Conservation (phyloP, 2,797 vertebrate species). For the Acanthurus lineatus region DNA sequence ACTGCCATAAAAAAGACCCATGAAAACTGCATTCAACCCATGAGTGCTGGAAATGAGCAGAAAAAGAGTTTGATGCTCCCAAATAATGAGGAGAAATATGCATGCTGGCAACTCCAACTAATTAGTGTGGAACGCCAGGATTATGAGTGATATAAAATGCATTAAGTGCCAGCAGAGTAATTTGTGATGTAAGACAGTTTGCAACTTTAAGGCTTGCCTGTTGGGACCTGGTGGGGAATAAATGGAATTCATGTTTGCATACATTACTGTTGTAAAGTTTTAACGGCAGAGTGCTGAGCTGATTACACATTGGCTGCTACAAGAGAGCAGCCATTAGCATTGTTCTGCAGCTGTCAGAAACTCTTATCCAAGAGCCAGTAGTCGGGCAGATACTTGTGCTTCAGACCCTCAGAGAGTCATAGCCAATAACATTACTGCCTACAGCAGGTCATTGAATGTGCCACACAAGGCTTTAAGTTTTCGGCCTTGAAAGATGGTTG, state of each 20-base stretch:
- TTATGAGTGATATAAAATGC: conserved; percentile 87
- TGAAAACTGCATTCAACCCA: conserved; percentile 69
- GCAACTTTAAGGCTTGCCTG: conserved; percentile 84
- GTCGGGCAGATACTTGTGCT: conserved; percentile 62
- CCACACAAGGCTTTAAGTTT: conserved; percentile 73
- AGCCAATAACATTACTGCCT: conserved; percentile 75
- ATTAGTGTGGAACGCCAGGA: conserved; percentile 85
- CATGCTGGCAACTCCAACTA: conserved; percentile 80
- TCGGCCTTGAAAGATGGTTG: conserved; percentile 76
- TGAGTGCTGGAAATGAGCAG: conserved; percentile 67
- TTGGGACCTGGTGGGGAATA: conserved; percentile 83
- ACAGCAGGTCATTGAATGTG: conserved; percentile 79
- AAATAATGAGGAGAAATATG: conserved; percentile 82
- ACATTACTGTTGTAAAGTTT: conserved; percentile 83
- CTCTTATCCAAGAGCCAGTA: conserved; percentile 76
- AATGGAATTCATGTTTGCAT: conserved; percentile 85
- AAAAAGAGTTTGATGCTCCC: conserved; percentile 72
- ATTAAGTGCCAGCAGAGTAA: conserved; percentile 80
- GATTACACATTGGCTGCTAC: conserved; percentile 79
- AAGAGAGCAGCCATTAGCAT: conserved; percentile 80
- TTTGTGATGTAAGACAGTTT: conserved; percentile 85
- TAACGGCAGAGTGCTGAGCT: conserved; percentile 78
- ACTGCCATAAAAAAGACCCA: conserved; percentile 57
- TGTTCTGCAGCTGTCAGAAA: conserved; percentile 81
- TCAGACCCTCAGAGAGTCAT: conserved; percentile 67